Percentiles rank a stretch among this genome's conserved stretches.
These are phyloP conservation scores for Acromyrmex echinatior DNA, from an alignment of 1,140 invertebrate species.

Conservation along the genomic window DNA sequence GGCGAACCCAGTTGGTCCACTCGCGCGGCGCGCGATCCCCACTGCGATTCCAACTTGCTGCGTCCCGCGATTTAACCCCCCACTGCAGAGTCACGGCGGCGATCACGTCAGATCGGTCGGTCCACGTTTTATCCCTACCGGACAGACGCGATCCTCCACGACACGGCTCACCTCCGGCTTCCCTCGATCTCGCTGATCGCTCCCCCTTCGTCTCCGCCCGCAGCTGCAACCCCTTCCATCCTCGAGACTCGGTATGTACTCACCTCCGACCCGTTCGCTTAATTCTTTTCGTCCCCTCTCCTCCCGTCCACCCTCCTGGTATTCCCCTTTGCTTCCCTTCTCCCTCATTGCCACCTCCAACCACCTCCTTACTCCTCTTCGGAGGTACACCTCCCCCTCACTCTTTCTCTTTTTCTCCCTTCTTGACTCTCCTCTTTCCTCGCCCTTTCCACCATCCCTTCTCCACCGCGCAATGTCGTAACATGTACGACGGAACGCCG, in stretches of 20 bases:
- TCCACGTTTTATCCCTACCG: constrained; percentile 83
- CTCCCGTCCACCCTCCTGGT: constrained; percentile 72
- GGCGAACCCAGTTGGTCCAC: constrained; percentile 87
- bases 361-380: constrained; percentile 72
- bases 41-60: constrained; percentile 65
- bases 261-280: constrained; percentile 76
- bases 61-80: constrained; percentile 85
- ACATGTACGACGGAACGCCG: constrained; percentile 82
- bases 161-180: constrained; percentile 84
- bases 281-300: constrained; percentile 80
- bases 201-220: constrained; percentile 81
- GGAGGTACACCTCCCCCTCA: constrained; percentile 44
- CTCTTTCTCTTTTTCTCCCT: constrained; percentile 74
- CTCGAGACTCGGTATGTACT: constrained; percentile 64
- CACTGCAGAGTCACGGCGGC: constrained; percentile 75
- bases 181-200: constrained; percentile 71
- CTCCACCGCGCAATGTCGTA: constrained; percentile 83
- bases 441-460: constrained; percentile 50
- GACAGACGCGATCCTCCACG: constrained; percentile 84
- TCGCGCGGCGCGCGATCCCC: constrained; percentile 78
- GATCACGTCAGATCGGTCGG: constrained; percentile 60
- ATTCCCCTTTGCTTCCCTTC: constrained; percentile 54
- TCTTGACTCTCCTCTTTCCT: constrained; percentile 69
- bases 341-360: constrained; percentile 79
- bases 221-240: constrained; percentile 80